Percentiles rank a stretch among this genome's conserved stretches.
phyloP scores from a whole-genome alignment of 1,140 invertebrate genomes.

The Lysiphlebus fabarum region DNA sequence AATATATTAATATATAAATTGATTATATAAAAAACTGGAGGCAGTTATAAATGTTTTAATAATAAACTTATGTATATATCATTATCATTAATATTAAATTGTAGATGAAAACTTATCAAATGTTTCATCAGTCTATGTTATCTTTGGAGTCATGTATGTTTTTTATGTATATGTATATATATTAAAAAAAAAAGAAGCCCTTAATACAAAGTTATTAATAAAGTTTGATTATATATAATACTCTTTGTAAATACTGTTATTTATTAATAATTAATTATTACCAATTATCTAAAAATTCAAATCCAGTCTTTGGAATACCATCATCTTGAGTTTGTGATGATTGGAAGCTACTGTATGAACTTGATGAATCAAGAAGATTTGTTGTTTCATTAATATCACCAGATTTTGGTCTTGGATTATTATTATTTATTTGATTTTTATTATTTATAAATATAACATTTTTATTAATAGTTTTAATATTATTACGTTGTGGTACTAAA shows the following conservation, averaged over 20 bases:
- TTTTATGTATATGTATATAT: too few relatives aligned
- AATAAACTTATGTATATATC: too few relatives aligned
- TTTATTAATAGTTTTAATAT: slow-evolving; percentile 24
- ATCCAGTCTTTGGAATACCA: slow-evolving; percentile 68
- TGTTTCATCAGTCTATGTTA: slow-evolving; percentile 2
- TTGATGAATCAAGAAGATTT: slow-evolving; percentile 44
- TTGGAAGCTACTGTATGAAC: slow-evolving; percentile 45
- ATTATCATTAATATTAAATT: too few relatives aligned
- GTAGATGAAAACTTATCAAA: neutral
- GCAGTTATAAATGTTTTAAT: too few relatives aligned
- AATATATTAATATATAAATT: too few relatives aligned
- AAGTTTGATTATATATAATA: neutral
- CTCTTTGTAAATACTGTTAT: neutral
- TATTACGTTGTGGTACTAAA: slow-evolving; percentile 36
- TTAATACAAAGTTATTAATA: neutral
- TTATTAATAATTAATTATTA: slow-evolving; percentile 38
- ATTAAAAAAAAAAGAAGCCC: neutral
- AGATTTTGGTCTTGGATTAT: slow-evolving; percentile 45
- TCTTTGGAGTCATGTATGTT: slow-evolving; percentile 23
- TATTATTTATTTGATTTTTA: slow-evolving; percentile 41
- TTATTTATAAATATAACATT: slow-evolving; percentile 26
- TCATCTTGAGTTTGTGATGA: slow-evolving; percentile 47
- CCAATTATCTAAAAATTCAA: slow-evolving; percentile 74
- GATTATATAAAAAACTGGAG: too few relatives aligned
- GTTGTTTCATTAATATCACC: slow-evolving; percentile 46